Percentiles rank a stretch among this genome's conserved stretches.
Conservation (phyloP, 2,113 vertebrate species). For the Atherinomorus stipes region DNA sequence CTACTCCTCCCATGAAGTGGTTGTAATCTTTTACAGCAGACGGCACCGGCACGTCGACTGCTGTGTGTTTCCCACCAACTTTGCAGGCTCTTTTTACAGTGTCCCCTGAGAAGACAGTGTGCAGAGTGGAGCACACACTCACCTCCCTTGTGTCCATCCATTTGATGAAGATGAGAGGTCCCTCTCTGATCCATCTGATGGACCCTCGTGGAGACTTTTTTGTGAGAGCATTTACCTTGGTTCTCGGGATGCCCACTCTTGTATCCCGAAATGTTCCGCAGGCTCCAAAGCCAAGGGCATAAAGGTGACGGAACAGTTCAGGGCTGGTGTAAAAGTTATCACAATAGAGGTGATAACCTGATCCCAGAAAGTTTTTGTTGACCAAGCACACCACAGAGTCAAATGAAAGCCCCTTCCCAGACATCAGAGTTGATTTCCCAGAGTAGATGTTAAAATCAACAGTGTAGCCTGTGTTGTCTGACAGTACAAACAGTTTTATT, state of each 20-base stretch:
- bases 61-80: too few relatives aligned
- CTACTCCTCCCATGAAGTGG: too few relatives aligned
- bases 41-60: too few relatives aligned
- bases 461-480: not conserved
- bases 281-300: not conserved
- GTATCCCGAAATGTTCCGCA: not conserved
- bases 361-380: too few relatives aligned
- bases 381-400: too few relatives aligned
- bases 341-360: too few relatives aligned
- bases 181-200: constrained; percentile 2
- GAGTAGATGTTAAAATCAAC: not conserved
- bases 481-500: not conserved
- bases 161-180: not conserved
- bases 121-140: not conserved
- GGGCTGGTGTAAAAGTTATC: not conserved
- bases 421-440: not conserved
- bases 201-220: not conserved
- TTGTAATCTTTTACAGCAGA: too few relatives aligned
- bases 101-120: too few relatives aligned
- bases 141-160: not conserved
- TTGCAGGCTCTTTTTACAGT: too few relatives aligned
- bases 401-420: too few relatives aligned
- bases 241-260: constrained; percentile 3
- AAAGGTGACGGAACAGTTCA: not conserved
- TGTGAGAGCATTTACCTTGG: not conserved